A percentile compares a stretch with the other conserved stretches of the same genome.
Evolutionary conservation across 2,888 invertebrate genomes (phyloP).

Genomic region (Drosophila siamana): DNA sequence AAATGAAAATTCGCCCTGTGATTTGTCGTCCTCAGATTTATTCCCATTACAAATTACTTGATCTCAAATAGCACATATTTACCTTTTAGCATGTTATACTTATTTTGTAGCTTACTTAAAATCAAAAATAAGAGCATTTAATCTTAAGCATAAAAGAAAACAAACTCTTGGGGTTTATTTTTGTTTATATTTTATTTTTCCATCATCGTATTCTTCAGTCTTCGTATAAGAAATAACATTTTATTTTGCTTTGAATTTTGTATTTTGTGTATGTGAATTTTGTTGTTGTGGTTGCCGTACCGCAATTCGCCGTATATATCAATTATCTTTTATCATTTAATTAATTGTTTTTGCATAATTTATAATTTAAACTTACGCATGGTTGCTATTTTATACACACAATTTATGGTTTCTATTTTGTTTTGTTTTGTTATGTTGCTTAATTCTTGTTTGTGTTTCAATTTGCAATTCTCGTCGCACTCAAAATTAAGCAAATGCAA

Average conservation of each 20-base stretch:
- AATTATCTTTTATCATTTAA: conserved; percentile 46
- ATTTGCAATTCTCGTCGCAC: conserved; percentile 36
- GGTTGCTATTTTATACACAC: conserved; percentile 46
- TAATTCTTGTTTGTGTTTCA: conserved; percentile 12
- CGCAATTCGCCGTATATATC: conserved; percentile 47
- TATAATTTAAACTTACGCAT: conserved; percentile 43
- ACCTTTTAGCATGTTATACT: not conserved
- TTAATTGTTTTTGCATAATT: conserved; percentile 54
- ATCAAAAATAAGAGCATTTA: no score
- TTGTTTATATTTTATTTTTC: conserved; percentile 65
- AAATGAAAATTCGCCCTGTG: conserved; percentile 36
- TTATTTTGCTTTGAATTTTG: conserved; percentile 54
- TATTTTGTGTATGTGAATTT: conserved; percentile 55
- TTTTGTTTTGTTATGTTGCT: conserved; percentile 11
- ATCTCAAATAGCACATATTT: not conserved
- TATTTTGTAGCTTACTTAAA: no score
- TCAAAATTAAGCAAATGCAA: conserved; percentile 40
- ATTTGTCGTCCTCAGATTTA: conserved; percentile 34
- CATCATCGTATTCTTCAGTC: conserved; percentile 84
- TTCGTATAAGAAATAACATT: conserved; percentile 85
- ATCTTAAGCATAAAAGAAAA: not conserved
- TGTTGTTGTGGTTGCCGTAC: conserved; percentile 54
- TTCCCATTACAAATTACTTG: conserved; percentile 5
- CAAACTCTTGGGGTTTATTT: conserved; percentile 23
- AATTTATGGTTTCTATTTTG: conserved; percentile 32